Conservation (phyloP, 30 jellyfish, hydroid and myxozoan species). For the Mastigias papua region DNA sequence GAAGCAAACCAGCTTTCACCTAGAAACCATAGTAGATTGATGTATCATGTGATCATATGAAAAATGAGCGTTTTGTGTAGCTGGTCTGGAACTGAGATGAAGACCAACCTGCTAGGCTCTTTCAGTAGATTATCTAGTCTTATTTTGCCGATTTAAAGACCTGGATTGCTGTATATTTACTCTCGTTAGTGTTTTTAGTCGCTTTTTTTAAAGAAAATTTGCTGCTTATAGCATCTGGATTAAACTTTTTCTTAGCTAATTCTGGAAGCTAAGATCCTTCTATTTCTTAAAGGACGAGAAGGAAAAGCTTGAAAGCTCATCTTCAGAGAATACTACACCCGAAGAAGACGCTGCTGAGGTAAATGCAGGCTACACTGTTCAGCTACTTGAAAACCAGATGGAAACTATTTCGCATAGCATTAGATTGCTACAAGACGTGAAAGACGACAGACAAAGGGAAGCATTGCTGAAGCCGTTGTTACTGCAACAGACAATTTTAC, state of each 20-base stretch:
- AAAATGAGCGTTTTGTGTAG: too few species aligned
- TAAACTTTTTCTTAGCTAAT: too few species aligned
- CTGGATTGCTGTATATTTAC: too few species aligned
- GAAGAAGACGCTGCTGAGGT: neutral
- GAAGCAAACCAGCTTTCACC: too few species aligned
- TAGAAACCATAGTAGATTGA: too few species aligned
- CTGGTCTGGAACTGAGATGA: too few species aligned
- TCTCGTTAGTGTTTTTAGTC: too few species aligned
- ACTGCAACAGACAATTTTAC: conserved; percentile 44
- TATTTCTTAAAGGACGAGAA: neutral
- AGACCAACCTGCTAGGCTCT: too few species aligned
- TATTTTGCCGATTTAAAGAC: too few species aligned
- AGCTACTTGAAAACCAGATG: conserved; percentile 55
- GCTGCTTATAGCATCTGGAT: neutral
- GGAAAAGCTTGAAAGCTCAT: neutral
- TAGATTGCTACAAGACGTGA: conserved; percentile 3
- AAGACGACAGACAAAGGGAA: conserved; percentile 29
- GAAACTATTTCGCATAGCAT: conserved; percentile 34
- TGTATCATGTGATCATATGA: too few species aligned
- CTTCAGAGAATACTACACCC: neutral
- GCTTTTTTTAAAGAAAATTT: too few species aligned
- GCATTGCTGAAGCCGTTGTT: conserved; percentile 40
- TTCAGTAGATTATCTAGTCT: too few species aligned
- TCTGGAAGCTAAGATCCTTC: neutral
- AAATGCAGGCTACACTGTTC: conserved; percentile 28